Evolutionary conservation across 2,888 invertebrate genomes (phyloP).

Genomic region (Cryptus armator): DNA sequence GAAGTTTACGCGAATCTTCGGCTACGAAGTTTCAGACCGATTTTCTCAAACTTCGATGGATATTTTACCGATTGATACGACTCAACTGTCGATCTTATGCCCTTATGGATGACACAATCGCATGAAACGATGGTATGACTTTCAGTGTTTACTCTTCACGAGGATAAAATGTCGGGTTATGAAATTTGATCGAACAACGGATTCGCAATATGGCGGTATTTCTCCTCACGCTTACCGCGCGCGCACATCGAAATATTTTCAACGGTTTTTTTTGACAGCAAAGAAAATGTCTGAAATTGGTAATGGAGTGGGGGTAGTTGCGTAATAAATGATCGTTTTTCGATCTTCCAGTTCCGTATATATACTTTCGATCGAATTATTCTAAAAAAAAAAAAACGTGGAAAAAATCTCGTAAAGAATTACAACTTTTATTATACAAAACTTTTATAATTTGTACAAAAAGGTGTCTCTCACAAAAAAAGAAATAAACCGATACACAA

Average conservation of each 20-base stretch:
- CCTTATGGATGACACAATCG: no score
- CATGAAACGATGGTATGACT: no score
- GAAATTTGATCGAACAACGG: neutral
- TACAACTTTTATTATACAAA: conserved; percentile 79
- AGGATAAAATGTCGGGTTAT: neutral
- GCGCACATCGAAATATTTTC: neutral
- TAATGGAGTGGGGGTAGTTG: no score
- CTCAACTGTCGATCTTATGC: neutral
- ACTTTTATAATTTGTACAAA: conserved; percentile 79
- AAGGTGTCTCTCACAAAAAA: conserved; percentile 71
- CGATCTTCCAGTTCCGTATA: no score
- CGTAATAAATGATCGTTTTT: no score
- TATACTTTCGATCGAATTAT: no score
- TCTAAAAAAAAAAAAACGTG: no score
- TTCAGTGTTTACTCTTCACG: neutral
- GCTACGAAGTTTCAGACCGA: neutral
- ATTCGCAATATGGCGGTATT: neutral
- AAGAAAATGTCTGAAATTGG: no score
- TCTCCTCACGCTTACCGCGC: neutral
- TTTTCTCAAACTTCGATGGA: neutral
- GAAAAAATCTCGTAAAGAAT: conserved; percentile 68
- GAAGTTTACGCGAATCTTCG: neutral
- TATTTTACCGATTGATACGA: neutral
- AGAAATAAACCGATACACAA: conserved; percentile 31
- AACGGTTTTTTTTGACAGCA: no score